phyloP scores from a whole-genome alignment of 1,140 invertebrate species.

The Papilio machaon region DNA sequence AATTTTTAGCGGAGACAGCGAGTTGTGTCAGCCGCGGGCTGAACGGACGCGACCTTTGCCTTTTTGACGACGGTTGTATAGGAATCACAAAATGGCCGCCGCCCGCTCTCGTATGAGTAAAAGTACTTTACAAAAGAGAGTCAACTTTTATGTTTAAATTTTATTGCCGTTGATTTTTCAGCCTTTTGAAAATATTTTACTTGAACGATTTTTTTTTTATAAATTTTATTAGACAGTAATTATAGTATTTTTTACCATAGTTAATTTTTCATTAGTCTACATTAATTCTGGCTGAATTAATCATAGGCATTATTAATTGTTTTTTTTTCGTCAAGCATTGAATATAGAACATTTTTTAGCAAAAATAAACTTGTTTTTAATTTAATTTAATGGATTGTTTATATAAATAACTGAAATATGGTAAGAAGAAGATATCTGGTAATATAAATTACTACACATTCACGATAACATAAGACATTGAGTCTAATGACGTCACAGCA shows the following conservation, averaged over 20 bases:
- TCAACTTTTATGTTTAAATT: slow-evolving; percentile 40
- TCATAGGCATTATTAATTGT: slow-evolving; percentile 33
- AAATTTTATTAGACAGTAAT: no score
- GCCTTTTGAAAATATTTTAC: neutral
- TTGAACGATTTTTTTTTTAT: slow-evolving; percentile 9
- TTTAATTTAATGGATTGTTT: neutral
- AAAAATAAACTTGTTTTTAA: neutral
- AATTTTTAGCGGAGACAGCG: slow-evolving; percentile 55
- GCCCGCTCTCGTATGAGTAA: slow-evolving; percentile 42
- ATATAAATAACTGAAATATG: neutral
- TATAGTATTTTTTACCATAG: neutral
- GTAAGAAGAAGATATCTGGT: neutral
- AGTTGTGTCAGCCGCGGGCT: slow-evolving; percentile 38
- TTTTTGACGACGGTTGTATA: slow-evolving; percentile 41
- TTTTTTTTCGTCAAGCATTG: slow-evolving; percentile 36
- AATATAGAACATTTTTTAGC: neutral
- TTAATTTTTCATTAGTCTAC: neutral
- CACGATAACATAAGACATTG: neutral
- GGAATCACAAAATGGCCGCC: slow-evolving; percentile 45
- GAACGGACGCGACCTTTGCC: slow-evolving; percentile 41
- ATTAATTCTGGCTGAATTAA: neutral
- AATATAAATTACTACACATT: neutral
- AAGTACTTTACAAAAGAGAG: slow-evolving; percentile 48
- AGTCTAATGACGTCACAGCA: neutral
- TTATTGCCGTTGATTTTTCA: slow-evolving; percentile 35